A percentile compares a stretch with the other conserved stretches of the same genome.
These are phyloP conservation scores for Mareca penelope DNA, from an alignment of 2,797 vertebrate species.

Conservation along the genomic window DNA sequence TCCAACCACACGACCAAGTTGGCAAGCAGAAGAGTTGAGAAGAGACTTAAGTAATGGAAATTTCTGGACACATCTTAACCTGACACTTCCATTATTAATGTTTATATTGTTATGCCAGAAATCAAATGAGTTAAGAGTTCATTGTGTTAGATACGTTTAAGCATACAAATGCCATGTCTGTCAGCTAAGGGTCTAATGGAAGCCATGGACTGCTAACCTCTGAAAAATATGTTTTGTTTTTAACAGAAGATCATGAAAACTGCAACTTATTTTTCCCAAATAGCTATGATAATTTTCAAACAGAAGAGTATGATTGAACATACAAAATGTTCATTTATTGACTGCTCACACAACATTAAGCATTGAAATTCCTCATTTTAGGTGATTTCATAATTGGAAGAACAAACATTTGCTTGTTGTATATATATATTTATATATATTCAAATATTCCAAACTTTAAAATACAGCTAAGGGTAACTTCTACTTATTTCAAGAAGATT, in stretches of 20 bases:
- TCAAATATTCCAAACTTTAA: slow-evolving; percentile 40
- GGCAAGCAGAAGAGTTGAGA: background rate
- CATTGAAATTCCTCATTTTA: slow-evolving; percentile 36
- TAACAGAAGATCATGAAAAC: background rate
- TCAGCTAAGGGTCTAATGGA: background rate
- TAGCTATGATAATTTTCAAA: background rate
- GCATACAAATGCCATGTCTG: background rate
- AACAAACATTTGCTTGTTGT: background rate
- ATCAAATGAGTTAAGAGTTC: background rate
- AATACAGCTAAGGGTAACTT: background rate
- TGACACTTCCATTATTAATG: background rate
- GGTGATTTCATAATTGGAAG: slow-evolving; percentile 59
- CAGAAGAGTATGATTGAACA: background rate
- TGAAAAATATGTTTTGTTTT: background rate
- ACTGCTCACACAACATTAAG: background rate
- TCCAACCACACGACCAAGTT: background rate
- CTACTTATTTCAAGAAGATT: slow-evolving; percentile 32
- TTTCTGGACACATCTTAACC: background rate
- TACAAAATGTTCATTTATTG: slow-evolving; percentile 18
- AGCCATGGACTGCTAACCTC: background rate
- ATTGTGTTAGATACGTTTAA: background rate
- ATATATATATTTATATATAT: background rate
- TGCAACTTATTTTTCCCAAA: background rate
- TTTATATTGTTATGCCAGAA: background rate
- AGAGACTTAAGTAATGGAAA: background rate